Base-by-base conservation (phyloP, 2,888 invertebrate species). In the Troilus luridus region DNA sequence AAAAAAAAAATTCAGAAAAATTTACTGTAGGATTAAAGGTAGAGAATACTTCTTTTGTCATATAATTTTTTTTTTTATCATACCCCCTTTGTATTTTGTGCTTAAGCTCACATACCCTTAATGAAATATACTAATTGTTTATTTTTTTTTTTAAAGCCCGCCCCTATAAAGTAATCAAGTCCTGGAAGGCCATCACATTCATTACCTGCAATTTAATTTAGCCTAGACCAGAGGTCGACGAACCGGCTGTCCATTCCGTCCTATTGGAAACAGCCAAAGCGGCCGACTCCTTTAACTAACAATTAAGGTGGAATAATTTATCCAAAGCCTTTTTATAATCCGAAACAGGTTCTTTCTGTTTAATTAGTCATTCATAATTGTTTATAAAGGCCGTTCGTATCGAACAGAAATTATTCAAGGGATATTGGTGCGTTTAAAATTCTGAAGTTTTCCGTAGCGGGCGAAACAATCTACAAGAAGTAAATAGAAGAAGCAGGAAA, bases 161-260 rank as follows among this genome's bases (percentile, higher is more conserved):
- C 14, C 41, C 0, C 41, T 9, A 0, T 17, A 41, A 77, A 77
- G 72, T 41, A 77, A 77, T 41, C 72, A 77, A 77, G 27, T 17
- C 7, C 17, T 41, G 41, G 17, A 77, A 41, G 17, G 17, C 27
- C 72, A 77, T 41, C 41, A 17, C 72, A 77, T 41, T 77, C 72
- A 77, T 77, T 77, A 77, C 72, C 72, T 77, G 72, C 72, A 41
- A 77, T 77, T 77, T 77, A 77, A 77, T 77, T 41, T 77, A 77
- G 27, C 41, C 72, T 8, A 77, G 72, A 6, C 17, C 0, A 2
- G 19, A 27, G 72, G 72, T 77, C 72, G 27, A 41, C 72, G 27
- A 77, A 77, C 72, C 41, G 27, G 14, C 27, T 77, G 27, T 27
- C 27, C 41, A 41, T 77, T 41, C 72, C 17, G 17, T 77, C 72